Percentiles rank a stretch among this genome's conserved stretches.
Conservation (phyloP, 1,140 invertebrate genomes). For the Plutomurus gul region DNA sequence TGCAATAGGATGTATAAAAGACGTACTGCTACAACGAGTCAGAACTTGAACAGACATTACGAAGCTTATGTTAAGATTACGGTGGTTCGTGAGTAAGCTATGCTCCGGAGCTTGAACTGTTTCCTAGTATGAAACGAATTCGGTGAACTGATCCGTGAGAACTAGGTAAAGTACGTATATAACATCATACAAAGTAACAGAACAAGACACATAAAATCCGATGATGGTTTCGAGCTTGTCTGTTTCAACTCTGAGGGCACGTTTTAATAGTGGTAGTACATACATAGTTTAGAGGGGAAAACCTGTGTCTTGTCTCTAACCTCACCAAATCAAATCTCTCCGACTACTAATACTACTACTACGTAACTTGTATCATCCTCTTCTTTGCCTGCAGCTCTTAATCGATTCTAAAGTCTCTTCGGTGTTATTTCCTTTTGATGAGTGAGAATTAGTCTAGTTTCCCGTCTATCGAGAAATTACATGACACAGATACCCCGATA, state of each 20-base stretch:
- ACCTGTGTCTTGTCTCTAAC: not conserved
- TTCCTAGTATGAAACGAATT: too few species aligned
- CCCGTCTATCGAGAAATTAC: too few species aligned
- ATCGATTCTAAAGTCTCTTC: slow-evolving; percentile 1
- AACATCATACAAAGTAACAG: too few species aligned
- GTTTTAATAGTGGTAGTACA: not conserved
- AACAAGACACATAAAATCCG: not conserved
- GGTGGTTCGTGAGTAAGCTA: not conserved
- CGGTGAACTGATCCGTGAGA: slow-evolving; percentile 18
- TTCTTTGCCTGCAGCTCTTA: not conserved
- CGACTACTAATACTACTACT: not conserved
- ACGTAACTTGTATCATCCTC: not conserved
- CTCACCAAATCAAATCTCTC: not conserved
- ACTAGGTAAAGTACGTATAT: too few species aligned
- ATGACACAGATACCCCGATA: too few species aligned
- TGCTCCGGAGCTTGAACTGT: too few species aligned
- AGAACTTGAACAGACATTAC: too few species aligned
- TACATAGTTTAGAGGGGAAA: not conserved
- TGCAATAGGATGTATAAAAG: too few species aligned
- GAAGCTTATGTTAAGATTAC: too few species aligned
- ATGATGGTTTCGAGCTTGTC: not conserved
- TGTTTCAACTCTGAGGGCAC: not conserved
- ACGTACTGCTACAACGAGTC: too few species aligned
- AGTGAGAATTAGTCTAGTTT: too few species aligned
- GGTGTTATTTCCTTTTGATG: not conserved